A percentile compares a stretch with the other conserved stretches of the same genome.
Conservation (phyloP, 2,113 vertebrate species). For the Tichodroma muraria region DNA sequence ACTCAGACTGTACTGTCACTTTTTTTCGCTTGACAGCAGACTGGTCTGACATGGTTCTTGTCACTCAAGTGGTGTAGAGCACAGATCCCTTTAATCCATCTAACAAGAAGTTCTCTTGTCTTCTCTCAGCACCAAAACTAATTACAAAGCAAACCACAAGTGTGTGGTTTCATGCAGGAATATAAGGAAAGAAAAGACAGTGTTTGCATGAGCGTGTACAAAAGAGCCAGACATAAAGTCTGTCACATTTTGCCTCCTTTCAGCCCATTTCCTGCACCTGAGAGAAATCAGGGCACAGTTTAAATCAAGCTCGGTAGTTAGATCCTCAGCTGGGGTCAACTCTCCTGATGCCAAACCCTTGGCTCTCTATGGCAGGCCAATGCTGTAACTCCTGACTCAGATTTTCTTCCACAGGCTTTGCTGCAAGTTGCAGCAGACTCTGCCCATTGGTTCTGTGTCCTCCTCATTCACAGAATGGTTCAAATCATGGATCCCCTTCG, state of each 20-base stretch:
- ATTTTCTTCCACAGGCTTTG: not conserved
- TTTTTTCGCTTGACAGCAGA: not conserved
- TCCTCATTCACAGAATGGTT: not conserved
- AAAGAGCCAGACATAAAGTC: not conserved
- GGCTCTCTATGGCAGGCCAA: not conserved
- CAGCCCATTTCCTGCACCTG: not conserved
- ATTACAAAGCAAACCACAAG: conserved; percentile 42
- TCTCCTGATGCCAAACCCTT: not conserved
- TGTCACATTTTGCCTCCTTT: not conserved
- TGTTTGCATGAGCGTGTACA: not conserved
- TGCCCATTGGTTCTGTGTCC: not conserved
- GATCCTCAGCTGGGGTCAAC: not conserved
- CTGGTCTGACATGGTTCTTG: conserved; percentile 54
- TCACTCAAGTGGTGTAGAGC: conserved; percentile 29
- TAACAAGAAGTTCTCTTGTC: conserved; percentile 46
- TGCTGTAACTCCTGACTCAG: not conserved
- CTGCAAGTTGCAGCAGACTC: not conserved
- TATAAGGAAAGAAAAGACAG: not conserved
- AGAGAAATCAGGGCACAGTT: not conserved
- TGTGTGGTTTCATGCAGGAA: conserved; percentile 2
- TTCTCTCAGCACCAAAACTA: conserved; percentile 36
- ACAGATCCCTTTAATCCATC: conserved; percentile 42
- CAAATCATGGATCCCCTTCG: not conserved
- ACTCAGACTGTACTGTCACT: not conserved
- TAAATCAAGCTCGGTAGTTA: not conserved